Evolutionary conservation across 2,888 invertebrate species (phyloP).

Genomic region (Microctonus brassicae): DNA sequence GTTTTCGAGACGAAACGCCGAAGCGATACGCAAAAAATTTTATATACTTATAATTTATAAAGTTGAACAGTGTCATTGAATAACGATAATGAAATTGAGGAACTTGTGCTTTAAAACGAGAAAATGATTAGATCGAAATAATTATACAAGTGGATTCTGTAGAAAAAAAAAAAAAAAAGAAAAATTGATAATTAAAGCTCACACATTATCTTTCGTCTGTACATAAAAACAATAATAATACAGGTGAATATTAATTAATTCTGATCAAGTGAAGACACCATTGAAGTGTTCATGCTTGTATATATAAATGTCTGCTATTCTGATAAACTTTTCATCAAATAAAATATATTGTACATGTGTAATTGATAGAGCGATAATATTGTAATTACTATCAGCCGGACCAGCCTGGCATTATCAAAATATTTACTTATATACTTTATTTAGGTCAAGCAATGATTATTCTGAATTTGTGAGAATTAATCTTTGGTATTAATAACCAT

Average conservation of each 20-base stretch:
- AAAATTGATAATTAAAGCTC: slow-evolving; percentile 3
- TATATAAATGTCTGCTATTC: not conserved
- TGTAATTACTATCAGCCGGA: slow-evolving; percentile 8
- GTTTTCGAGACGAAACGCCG: slow-evolving; percentile 2
- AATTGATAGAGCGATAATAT: slow-evolving; percentile 3
- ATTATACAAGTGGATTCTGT: not conserved
- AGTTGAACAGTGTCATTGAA: not conserved
- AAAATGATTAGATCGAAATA: slow-evolving; percentile 26
- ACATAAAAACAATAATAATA: slow-evolving; percentile 7
- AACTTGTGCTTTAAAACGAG: slow-evolving; percentile 27
- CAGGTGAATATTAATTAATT: not conserved
- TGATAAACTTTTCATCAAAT: not conserved
- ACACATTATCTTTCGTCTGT: not conserved
- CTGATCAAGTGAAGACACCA: not conserved
- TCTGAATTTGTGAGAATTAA: slow-evolving; percentile 34
- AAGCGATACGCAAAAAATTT: slow-evolving; percentile 27
- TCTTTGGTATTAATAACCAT: slow-evolving; percentile 58
- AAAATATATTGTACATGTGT: not conserved
- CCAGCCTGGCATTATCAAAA: slow-evolving; percentile 42
- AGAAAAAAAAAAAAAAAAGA: not conserved
- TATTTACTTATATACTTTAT: slow-evolving; percentile 38
- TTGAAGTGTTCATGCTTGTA: not conserved
- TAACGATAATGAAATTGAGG: not conserved
- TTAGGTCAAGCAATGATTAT: slow-evolving; percentile 37
- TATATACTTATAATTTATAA: slow-evolving; percentile 7